Base-by-base conservation (phyloP, 2,113 vertebrate genomes). In the Pyrgilauda ruficollis region DNA sequence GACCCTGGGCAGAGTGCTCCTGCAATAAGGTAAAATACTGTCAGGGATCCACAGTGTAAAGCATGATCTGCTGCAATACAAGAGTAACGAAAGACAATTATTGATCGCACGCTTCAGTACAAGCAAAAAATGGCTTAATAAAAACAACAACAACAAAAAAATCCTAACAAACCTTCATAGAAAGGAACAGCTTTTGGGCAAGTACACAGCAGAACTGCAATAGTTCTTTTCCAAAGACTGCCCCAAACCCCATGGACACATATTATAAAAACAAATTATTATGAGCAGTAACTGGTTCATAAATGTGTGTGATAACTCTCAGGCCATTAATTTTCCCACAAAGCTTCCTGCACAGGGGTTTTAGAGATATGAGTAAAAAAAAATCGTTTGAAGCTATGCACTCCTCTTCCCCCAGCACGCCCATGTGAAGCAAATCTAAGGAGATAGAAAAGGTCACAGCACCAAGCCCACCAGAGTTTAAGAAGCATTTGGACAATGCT, bases 1-100 rank as follows among this genome's bases (percentile, higher is more conserved):
- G 98, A 96, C 4, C 98, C 98, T 4, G 98, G 98, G 91, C 99
- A 99, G 39, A 98, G 98, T n/a, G 98, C 98, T 90, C 99, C 99
- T 99, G 96, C 75, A 95, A 88, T 2, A 96, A 58, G 91, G 66
- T 55, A 50, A 97, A 96, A 77, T 74, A 33, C 7, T 39, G 84
- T 91, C 80, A 93, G 94, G 49, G 80, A 47, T n/a, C 67, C 18
- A 81, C 12, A 72, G 31, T 49, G 67, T 16, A 79, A 89, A 67
- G 62, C 64, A 90, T 24, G 10, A 62, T 72, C 30, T 77, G 75
- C 58, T 76, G 61, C 13, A 37, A 41, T 7, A 41, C 9, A 20
- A 44, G 70, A 31, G 30, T 15, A 78, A 59, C 30, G 62, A 84
- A 80, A 86, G 79, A 64, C 39, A 84, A 35, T 44, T 89, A 84